Percentiles rank a stretch among this genome's conserved stretches.
Evolutionary conservation across 2,888 invertebrate species (phyloP).

Genomic region (Agrotis exclamationis): DNA sequence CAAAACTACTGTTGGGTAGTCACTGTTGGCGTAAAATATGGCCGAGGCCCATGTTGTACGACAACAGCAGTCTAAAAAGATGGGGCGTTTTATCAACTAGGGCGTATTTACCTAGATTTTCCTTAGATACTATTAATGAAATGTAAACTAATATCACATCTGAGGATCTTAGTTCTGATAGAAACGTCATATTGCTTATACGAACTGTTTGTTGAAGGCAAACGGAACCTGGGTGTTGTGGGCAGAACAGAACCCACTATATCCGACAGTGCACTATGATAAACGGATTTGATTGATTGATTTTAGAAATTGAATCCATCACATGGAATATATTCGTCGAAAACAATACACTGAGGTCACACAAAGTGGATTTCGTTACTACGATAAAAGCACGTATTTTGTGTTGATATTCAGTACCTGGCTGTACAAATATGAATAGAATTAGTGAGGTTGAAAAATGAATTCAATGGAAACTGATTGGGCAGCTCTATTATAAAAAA

Average conservation of each 20-base stretch:
- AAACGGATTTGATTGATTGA: slow-evolving; percentile 46
- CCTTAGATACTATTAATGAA: background rate
- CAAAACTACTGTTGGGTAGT: too few relatives aligned
- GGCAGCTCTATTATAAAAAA: background rate
- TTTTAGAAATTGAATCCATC: slow-evolving; percentile 24
- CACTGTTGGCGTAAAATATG: too few relatives aligned
- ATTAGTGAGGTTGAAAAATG: background rate
- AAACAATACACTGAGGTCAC: slow-evolving; percentile 12
- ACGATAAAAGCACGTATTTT: background rate
- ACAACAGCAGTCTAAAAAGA: too few relatives aligned
- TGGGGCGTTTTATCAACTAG: too few relatives aligned
- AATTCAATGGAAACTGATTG: background rate
- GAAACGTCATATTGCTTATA: slow-evolving; percentile 17
- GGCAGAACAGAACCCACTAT: slow-evolving; percentile 5
- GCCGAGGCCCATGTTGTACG: too few relatives aligned
- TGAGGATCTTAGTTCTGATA: slow-evolving; percentile 3
- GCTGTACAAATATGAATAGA: background rate
- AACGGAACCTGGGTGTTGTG: background rate
- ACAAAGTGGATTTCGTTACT: background rate
- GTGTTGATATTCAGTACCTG: background rate
- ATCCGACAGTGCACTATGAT: slow-evolving; percentile 27
- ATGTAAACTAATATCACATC: slow-evolving; percentile 23
- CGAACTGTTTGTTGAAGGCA: slow-evolving; percentile 27
- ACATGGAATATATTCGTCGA: slow-evolving; percentile 13
- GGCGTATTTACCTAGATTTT: too few relatives aligned